phyloP scores from a whole-genome alignment of 2,113 vertebrate species.

The Pterocles burchelli region DNA sequence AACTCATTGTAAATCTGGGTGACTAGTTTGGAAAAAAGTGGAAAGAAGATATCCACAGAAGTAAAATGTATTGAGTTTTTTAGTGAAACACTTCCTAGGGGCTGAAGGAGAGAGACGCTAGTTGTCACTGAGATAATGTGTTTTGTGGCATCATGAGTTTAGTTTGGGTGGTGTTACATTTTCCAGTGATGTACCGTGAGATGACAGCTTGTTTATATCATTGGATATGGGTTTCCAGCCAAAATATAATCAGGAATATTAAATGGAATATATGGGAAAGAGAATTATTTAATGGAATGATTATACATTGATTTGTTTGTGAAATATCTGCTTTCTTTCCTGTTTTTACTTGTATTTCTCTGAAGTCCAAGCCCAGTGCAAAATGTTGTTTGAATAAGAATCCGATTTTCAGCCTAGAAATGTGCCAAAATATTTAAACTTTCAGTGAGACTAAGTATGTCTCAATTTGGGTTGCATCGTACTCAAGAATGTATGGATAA shows the following conservation, averaged over 20 bases:
- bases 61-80: not conserved
- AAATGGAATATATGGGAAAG: not conserved
- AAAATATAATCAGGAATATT: not conserved
- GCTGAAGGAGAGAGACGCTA: not conserved
- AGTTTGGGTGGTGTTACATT: not conserved
- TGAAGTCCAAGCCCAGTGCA: not conserved
- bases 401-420: not conserved
- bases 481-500: not conserved
- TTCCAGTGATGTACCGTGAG: accelerated
- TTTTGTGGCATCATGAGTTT: not conserved
- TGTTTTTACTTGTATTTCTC: not conserved
- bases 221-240: not conserved
- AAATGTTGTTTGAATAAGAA: not conserved
- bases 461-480: not conserved
- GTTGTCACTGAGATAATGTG: not conserved
- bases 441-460: not conserved
- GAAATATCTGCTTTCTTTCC: not conserved
- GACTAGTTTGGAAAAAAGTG: not conserved
- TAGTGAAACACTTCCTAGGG: not conserved
- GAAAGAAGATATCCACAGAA: not conserved
- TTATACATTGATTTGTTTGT: not conserved
- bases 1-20: not conserved
- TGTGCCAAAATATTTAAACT: not conserved
- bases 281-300: not conserved
- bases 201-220: not conserved